Base-by-base conservation (phyloP, 2,113 vertebrate species). In the Cyprinodon brontotheroides region DNA sequence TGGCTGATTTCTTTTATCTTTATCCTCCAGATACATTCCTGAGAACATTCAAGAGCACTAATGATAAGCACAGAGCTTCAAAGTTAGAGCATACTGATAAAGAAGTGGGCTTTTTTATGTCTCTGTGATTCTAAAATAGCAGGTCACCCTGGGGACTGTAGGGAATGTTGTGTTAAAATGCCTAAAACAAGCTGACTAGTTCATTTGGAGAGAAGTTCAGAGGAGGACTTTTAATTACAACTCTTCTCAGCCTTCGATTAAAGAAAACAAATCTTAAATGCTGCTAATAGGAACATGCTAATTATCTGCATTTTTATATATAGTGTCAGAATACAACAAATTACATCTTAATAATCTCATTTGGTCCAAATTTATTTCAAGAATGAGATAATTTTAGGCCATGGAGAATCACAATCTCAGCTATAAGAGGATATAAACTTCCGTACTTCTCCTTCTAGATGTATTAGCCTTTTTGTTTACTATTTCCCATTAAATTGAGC, bases 11-110 rank as follows among this genome's bases (percentile, higher is more conserved):
- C 62, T 71, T 86, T 91, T 70, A 92, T 90, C 86, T 81, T 36
- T 74, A 80, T 86, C 71, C 74, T 81, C 75, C 83, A 89, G 83
- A 86, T 70, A 64, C 81, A 83, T 76, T 80, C 74, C 77, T 79
- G 72, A 79, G 74, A 84, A 84, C 63, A 75, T 79, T 78, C 84
- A 74, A 15, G 63, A 87, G 68, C 70, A 62, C 71, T 62, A 48
- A 80, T 75, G 80, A 89, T 83, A 90, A 85, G 76, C 63, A 59
- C 40, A 22, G 43, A 60, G 57, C 68, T 84, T 83, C 57, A 80
- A 88, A 87, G 70, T 37, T 75, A 53, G 36, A 73, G 48, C 60
- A 50, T 20, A 13, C 22, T 40, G 61, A 78, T 72, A 43, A 11
- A 69, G 75, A 71, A 74, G 66, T 59, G 29, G 62, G 62, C 40